Evolutionary conservation across 1,140 invertebrate genomes (phyloP), one percentile per base, ranked within the genome.

Genomic region (Frieseomelitta varia): DNA sequence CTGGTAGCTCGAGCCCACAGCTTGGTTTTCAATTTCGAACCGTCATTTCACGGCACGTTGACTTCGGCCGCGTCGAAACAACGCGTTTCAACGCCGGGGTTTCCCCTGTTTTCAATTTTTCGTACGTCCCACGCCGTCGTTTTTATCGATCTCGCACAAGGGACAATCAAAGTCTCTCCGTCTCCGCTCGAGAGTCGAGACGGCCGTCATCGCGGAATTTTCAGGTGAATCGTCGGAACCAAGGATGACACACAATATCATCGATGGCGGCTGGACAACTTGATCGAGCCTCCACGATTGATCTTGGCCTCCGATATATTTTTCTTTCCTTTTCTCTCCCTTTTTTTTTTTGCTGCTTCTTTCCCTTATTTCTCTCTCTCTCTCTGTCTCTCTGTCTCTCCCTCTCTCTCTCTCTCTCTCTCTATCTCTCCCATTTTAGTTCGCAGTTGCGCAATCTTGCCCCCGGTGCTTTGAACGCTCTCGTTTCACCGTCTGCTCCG

Each of bases 361-460:
- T 71, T 30, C 34, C 14, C 39, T 39, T 67, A 39, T 56, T 47
- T 69, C 24, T 51, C 30, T 51, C 39, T 47, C 39, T 47, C 39
- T 47, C 0, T 39, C 39, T 39, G 0, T 30, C 30, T 30, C 30
- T 30, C 30, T 30, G 1, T 30, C 30, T 30, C 4, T 19, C 8
- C n/a, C 6, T 30, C 30, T 30, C 30, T 30, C 30, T 30, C 30
- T 30, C 30, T 30, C 4, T 19, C 8, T 21, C 58, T 74, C 15
- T 56, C 34, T 58, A 21, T 74, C 39, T 74, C 24, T 75, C 74
- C 34, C 65, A 12, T 51, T 69, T 51, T 39, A 53, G 39, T 24
- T 84, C 78, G 83, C 77, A 79, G 78, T 84, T 84, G 83, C 83
- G 83, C 83, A 84, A 84, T 79, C 77, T 79, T 84, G 51, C 51